Base-by-base conservation (phyloP, 2,888 invertebrate genomes). In the Lepas anatifera region DNA sequence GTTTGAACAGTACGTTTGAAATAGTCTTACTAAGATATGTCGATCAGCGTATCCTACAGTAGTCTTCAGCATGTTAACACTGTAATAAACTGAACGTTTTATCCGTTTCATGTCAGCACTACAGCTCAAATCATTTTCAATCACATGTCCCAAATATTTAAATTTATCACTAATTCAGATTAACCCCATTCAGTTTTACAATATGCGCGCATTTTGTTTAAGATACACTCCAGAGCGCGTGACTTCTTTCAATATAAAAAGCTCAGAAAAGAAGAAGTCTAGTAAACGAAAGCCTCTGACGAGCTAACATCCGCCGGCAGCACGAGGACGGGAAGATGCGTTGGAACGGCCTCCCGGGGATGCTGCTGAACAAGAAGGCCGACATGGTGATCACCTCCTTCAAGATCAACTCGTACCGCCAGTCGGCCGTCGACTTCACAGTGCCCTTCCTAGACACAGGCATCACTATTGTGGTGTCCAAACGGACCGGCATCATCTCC, bases 371-470 rank as follows among this genome's bases (percentile, higher is more conserved):
- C 80, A 87, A 93, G 75, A 93, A 92, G 82, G 94, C 93, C n/a
- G 96, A 96, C 80, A 94, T 96, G 92, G 94, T 95, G 72, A 86
- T 95, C 81, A 95, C 96, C 70, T 93, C 95, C 8, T 82, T 96
- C 75, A 96, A 82, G 76, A 80, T 83, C 70, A 95, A 95, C 81
- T 92, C 95, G 27, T 94, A 95, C 79, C 84, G 95, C 72, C 95
- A 95, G 79, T 89, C 92, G 43, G 95, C 92, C 70, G 92, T 96
- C 71, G 96, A 94, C 81, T 96, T 96, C 79, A 92, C 94, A 74
- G 90, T 95, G 72, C 95, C 96, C 3, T 96, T 92, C 79, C 92
- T 97, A 90, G 95, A 96, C 80, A 95, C 95, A 0, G 96, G 96
- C 69, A 95, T 96, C 69, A 92, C 95, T 13, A 94, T 96, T 74